Evolutionary conservation across 2,797 vertebrate genomes (phyloP), one percentile per base, ranked within the genome.

Genomic region (Schizothorax lantsangensis): DNA sequence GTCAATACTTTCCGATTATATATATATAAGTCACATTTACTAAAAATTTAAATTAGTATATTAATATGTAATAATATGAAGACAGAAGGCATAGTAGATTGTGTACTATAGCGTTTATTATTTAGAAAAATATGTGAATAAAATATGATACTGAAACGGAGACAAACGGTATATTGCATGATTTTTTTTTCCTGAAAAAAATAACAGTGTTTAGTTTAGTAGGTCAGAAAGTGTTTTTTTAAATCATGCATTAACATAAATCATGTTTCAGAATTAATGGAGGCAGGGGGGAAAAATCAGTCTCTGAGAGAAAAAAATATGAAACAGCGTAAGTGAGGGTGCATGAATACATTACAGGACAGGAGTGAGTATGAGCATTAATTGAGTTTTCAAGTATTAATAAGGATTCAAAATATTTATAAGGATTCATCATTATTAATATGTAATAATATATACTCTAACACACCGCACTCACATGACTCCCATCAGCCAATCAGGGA

Each of bases 281-380:
- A 38, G 17, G 33, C 66, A 69, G 21, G 38, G 6, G 49, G 15
- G 47, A n/a, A n/a, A n/a, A n/a, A n/a, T n/a, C n/a, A n/a, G n/a
- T n/a, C n/a, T n/a, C n/a, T n/a, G 74, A 52, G 12, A 64, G 62
- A 26, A 14, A 30, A 64, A 26, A 62, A 6, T 0, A 54, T 49
- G 30, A 52, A 77, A 9, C 8, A 4, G 74, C 10, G 2, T 9
- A 54, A 36, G 73, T 52, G n/a, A 30, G 43, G n/a, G 7, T 14
- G 12, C 49, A 30, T 77, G 36, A 54, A 30, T 77, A 6, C 17
- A 77, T 36, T 54, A 36, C 30, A 54, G 47, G n/a, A 8, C 14
- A 49, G n/a, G 38, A n/a, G 68, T 71, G 71, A n/a, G 38, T 45
- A 43, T 47, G 26, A 54, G 74, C 74, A 77, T 54, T 77, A 23